Evolutionary conservation across 2,797 vertebrate species (phyloP), one percentile per base, ranked within the genome.

Genomic region (Gallinago solitaria): DNA sequence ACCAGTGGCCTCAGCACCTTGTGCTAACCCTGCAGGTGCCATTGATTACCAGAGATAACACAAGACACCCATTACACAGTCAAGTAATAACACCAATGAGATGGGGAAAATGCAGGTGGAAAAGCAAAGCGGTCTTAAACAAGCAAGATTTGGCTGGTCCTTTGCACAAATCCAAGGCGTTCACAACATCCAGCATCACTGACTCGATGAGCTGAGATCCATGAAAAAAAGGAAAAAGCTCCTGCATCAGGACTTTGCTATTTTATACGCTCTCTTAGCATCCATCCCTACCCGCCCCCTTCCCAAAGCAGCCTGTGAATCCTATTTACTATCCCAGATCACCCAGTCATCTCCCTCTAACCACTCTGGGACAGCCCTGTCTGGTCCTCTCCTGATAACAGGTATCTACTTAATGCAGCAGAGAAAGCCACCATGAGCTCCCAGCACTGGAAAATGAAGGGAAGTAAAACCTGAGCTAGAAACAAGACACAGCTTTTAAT

Each of bases 21-120:
- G 0, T 6, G 7, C 51, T 2, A 23, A 25, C 2, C 1, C 47
- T 37, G 47, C 1, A 0, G 35, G 41, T 67, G 79, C 41, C 32
- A 30, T 8, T 32, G 43, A 54, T 76, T 14, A 13, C 39, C 47
- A 41, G 63, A 48, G 21, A 17, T 3, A 45, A 61, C 65, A 11
- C 43, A 23, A 61, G 51, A 11, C 56, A 43, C 23, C 14, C 19
- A 17, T 73, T 57, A 41, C 6, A 68, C 68, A 18, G 9, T 32
- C 11, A 2, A 1, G 4, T 4, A 47, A 16, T 41, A 54, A 1
- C 21, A 9, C 39, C 9, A 25, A 14, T 0, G 0, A 54, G 39
- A 35, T 13, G 48, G 51, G 33, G 0, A 4, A 68, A 45, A 61
- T 0, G 13, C 47, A 74, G 71, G 15, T 18, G 37, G 33, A 57